Evolutionary conservation across 2,797 vertebrate genomes (phyloP), one percentile per base, ranked within the genome.

Genomic region (Acomys russatus): DNA sequence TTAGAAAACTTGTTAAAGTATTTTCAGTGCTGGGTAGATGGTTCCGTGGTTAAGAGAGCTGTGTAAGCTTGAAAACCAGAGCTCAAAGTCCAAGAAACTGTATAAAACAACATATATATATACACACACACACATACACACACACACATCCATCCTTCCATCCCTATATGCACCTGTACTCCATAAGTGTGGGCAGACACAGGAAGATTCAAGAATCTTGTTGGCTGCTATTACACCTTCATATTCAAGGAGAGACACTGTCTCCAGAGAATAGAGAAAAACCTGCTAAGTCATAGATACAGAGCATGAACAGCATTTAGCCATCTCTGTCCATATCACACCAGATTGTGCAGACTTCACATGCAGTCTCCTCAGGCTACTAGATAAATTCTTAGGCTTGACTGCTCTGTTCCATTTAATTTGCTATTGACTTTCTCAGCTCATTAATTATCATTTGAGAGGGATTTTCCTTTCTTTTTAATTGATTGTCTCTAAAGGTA

Each of bases 381-480:
- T 63, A 49, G 56, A 35, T 66, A 91, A 8, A 35, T 70, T 84
- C 38, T 84, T 25, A 83, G 63, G 6, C 68, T 74, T 86, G 30
- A 63, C 11, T 84, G 18, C 51, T 35, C 0, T 71, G 78, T 80
- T 82, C 38, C 14, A 68, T 90, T 82, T 80, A 90, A 88, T 93
- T 79, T 85, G 51, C 17, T 88, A 22, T 68, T 93, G 78, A 95
- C 14, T 35, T 92, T 1, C 56, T 94, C 70, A 70, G 28, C 51
- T 92, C 80, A 78, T 83, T 76, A 76, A 23, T 70, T 79, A 11
- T 64, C 68, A 56, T n/a, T 70, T 95, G 64, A 22, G 2, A 92
- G 11, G 12, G 4, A 3, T 59, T 70, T 88, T 66, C 28, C 59
- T 79, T 83, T 49, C 33, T 61, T 88, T 94, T 38, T 28, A 85